A percentile compares a stretch with the other conserved stretches of the same genome.
These are phyloP conservation scores for Acrocephalus kingi DNA, from an alignment of 2,113 vertebrate species.

Conservation along the genomic window DNA sequence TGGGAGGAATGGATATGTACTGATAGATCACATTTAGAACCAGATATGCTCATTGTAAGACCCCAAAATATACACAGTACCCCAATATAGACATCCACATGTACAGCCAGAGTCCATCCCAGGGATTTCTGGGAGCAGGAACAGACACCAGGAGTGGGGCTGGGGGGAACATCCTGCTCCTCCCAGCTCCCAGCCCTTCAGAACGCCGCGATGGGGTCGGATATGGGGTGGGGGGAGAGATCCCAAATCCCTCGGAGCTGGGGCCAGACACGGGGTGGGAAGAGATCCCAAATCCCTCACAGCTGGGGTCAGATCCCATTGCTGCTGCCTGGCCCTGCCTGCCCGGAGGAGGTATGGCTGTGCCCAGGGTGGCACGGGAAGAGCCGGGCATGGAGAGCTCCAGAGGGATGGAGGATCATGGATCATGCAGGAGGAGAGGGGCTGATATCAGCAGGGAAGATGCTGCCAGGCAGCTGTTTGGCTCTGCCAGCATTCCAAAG, in stretches of 20 bases:
- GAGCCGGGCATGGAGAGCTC: neutral
- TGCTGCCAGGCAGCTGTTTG: neutral
- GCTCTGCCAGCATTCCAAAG: neutral
- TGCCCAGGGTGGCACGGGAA: neutral
- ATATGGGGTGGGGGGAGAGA: neutral
- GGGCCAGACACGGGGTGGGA: too few relatives aligned
- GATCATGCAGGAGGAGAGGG: neutral
- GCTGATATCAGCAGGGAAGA: neutral
- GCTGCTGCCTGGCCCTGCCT: neutral
- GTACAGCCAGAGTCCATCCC: neutral
- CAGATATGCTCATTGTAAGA: neutral
- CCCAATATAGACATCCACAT: conserved; percentile 15
- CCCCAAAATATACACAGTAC: conserved; percentile 31
- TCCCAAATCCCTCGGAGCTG: too few relatives aligned
- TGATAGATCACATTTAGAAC: neutral
- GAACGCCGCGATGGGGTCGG: neutral
- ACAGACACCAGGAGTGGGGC: neutral
- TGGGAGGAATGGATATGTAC: neutral
- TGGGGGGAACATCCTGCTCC: neutral
- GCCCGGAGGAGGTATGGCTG: neutral
- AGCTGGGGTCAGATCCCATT: neutral
- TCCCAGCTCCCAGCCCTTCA: accelerated
- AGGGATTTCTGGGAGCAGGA: neutral
- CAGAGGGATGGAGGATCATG: accelerated
- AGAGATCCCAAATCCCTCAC: neutral